A percentile compares a stretch with the other conserved stretches of the same genome.
Conservation (phyloP, 2,888 invertebrate species). For the Catocala sponsa region DNA sequence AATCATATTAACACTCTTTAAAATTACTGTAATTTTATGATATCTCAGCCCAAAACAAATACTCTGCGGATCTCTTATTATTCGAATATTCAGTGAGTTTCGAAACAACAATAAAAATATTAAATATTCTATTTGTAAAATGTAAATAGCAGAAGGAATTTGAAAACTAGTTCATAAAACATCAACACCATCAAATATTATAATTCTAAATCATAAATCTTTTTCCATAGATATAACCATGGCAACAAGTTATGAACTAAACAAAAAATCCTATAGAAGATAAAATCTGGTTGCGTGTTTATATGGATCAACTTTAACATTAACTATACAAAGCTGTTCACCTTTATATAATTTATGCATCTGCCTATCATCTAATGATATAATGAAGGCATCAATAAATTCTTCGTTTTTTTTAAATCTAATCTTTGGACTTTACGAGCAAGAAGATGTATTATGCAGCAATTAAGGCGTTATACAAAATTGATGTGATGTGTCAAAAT, state of each 20-base stretch:
- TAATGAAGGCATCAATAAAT: not conserved
- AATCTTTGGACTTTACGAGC: not conserved
- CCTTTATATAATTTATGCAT: conserved; percentile 47
- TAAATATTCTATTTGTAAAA: no score
- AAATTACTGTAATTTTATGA: no score
- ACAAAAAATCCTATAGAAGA: not conserved
- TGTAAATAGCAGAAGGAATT: no score
- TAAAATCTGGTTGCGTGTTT: conserved; percentile 12
- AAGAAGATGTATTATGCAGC: no score
- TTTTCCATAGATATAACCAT: not conserved
- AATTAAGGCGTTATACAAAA: no score
- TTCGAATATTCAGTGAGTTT: no score
- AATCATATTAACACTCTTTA: no score
- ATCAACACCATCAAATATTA: not conserved
- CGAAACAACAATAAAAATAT: no score
- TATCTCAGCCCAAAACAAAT: no score
- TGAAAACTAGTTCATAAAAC: not conserved
- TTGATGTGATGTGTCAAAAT: no score
- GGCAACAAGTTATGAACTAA: not conserved
- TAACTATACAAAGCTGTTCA: conserved; percentile 36
- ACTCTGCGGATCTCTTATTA: no score
- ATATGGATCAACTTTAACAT: conserved; percentile 16
- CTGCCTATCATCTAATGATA: conserved; percentile 10
- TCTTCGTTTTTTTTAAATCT: not conserved
- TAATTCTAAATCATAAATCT: not conserved